Base-by-base conservation (phyloP, 1,140 invertebrate species). In the Bombus huntii region DNA sequence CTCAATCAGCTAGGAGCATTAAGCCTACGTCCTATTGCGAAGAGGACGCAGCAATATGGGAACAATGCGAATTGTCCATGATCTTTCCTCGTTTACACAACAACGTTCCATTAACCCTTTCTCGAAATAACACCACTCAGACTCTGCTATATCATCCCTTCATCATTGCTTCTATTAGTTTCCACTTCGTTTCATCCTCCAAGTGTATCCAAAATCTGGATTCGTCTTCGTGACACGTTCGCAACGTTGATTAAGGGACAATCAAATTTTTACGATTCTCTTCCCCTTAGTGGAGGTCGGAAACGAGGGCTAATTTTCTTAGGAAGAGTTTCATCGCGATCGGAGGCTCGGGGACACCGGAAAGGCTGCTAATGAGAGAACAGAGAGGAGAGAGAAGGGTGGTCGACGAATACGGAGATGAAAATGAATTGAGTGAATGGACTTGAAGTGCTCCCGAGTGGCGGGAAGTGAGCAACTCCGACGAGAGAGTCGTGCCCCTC, bases 341-440 rank as follows among this genome's bases (percentile, higher is more conserved):
- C 80, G 86, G 84, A 86, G 88, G 90, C 91, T 92, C 89, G 87
- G 85, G 85, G 92, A 86, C 77, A 91, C 91, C 93, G 94, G 94
- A 95, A 94, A 93, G 87, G 91, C 90, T 82, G 90, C 78, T 94
- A 95, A 95, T 92, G 93, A 95, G 92, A 92, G 92, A 93, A 93
- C 90, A 92, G 92, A 92, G 91, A 75, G 77, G 65, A 59, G 76
- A 79, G 81, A 83, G 74, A 81, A 92, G 93, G 93, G 91, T 92
- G 91, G 88, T 92, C 80, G 87, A 87, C 90, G 91, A 94, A 94
- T 94, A 78, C 91, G 92, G 90, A 94, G 93, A 94, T 94, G 93
- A 94, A 94, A 95, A 95, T 94, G 93, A 95, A 95, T 94, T 94
- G 94, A 93, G 90, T 92, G 93, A 95, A 94, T 94, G 91, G 92